Percentiles rank a stretch among this genome's conserved stretches.
Evolutionary conservation across 64 coral and sea anemone genomes (phyloP).

Genomic region (Stichodactyla mertensii): DNA sequence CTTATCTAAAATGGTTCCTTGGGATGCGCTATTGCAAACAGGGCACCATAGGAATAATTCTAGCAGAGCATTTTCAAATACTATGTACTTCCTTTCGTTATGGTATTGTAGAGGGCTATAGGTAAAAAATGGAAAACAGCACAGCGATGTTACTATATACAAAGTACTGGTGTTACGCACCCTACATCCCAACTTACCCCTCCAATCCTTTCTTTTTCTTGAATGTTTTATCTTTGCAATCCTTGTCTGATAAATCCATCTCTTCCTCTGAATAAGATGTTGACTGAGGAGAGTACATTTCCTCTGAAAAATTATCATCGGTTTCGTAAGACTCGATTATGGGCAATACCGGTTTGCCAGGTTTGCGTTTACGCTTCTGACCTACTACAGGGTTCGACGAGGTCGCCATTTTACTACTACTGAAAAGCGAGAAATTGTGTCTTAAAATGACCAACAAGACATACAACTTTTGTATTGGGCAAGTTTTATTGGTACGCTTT

Average conservation of each 20-base stretch:
- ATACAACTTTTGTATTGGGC: too few relatives aligned
- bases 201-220: neutral
- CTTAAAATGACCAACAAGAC: too few relatives aligned
- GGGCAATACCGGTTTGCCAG: too few relatives aligned
- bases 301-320: neutral
- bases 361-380: too few relatives aligned
- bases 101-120: neutral
- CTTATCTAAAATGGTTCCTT: neutral
- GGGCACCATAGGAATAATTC: neutral
- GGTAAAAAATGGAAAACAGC: too few relatives aligned
- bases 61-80: neutral
- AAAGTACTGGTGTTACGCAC: neutral
- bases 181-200: neutral
- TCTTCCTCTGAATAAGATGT: neutral
- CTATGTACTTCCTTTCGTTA: slow-evolving; percentile 3
- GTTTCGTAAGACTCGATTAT: neutral
- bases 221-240: neutral
- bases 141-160: neutral
- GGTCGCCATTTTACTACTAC: too few relatives aligned
- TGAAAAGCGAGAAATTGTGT: too few relatives aligned
- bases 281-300: neutral
- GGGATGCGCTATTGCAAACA: neutral
- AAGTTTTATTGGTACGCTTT: too few relatives aligned
- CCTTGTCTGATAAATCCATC: neutral
- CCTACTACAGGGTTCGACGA: too few relatives aligned